Evolutionary conservation across 2,888 invertebrate genomes (phyloP).

Genomic region (Teinopalpus imperialis): DNA sequence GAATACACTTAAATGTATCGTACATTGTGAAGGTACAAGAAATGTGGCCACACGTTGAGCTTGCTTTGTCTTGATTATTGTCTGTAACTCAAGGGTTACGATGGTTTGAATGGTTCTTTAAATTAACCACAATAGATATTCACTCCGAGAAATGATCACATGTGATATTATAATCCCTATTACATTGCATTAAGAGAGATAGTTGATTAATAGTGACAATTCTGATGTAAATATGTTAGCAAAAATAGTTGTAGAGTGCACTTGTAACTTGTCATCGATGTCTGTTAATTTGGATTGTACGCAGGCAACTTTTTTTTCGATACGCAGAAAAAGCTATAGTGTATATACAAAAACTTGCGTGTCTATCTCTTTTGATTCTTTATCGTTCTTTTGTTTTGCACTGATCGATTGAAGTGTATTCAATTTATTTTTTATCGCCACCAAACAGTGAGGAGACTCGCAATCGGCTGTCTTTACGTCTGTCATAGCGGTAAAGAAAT

Average conservation of each 20-base stretch:
- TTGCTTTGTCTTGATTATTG: constrained; percentile 69
- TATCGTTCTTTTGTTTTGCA: constrained; percentile 56
- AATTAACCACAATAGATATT: constrained; percentile 29
- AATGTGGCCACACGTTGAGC: constrained; percentile 67
- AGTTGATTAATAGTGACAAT: neutral
- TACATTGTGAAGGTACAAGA: constrained; percentile 45
- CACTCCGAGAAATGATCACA: constrained; percentile 10
- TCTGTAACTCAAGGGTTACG: constrained; percentile 63
- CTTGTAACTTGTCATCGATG: constrained; percentile 77
- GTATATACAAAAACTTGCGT: constrained; percentile 47
- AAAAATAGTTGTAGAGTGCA: constrained; percentile 47
- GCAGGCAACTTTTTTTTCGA: constrained; percentile 47
- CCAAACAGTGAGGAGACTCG: constrained; percentile 5
- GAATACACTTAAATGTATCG: constrained; percentile 41
- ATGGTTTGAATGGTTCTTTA: constrained; percentile 56
- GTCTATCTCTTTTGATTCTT: constrained; percentile 52
- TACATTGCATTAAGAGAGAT: constrained; percentile 29
- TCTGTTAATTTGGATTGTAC: constrained; percentile 74
- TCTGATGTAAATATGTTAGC: neutral
- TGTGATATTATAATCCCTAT: constrained; percentile 37
- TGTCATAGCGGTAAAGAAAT: constrained; percentile 22
- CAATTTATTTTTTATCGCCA: constrained; percentile 14
- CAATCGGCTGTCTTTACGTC: constrained; percentile 16
- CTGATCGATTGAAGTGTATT: constrained; percentile 25
- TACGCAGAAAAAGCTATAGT: constrained; percentile 59